A percentile compares a stretch with the other conserved stretches of the same genome.
phyloP scores from a whole-genome alignment of 2,888 invertebrate genomes.

The Ochropleura leucogaster region DNA sequence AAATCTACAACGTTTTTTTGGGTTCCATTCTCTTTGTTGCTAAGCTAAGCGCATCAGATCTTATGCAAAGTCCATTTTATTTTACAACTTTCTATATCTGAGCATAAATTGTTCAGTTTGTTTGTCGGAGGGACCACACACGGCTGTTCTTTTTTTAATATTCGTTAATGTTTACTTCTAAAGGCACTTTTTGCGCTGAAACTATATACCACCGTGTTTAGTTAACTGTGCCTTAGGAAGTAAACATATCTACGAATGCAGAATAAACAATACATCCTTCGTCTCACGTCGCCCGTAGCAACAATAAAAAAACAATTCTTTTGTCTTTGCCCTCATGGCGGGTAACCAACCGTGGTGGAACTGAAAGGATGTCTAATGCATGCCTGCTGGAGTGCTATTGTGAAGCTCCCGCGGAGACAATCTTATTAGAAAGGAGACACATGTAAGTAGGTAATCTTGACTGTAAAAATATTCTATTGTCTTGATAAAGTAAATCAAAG shows the following conservation, averaged over 20 bases:
- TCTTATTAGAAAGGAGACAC: constrained; percentile 59
- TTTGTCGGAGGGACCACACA: no score
- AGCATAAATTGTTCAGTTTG: no score
- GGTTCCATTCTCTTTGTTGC: no score
- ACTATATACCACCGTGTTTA: no score
- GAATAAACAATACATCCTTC: not conserved
- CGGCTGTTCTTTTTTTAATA: no score
- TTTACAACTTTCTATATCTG: no score
- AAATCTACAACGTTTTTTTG: no score
- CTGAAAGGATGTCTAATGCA: constrained; percentile 70
- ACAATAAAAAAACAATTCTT: constrained; percentile 43
- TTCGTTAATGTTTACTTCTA: no score
- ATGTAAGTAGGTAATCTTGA: constrained; percentile 12
- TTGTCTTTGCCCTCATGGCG: constrained; percentile 41
- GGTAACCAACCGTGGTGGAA: constrained; percentile 67
- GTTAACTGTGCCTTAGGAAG: no score
- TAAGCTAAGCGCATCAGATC: no score
- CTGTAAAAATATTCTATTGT: not conserved
- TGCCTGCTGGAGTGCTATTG: constrained; percentile 57
- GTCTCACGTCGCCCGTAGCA: constrained; percentile 26
- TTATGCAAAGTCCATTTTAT: no score
- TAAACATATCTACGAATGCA: not conserved
- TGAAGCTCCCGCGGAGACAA: constrained; percentile 61
- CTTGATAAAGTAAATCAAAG: constrained; percentile 13
- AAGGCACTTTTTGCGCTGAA: no score